Evolutionary conservation across 2,888 invertebrate genomes (phyloP).

Genomic region (Cryptophagus acutangulus): DNA sequence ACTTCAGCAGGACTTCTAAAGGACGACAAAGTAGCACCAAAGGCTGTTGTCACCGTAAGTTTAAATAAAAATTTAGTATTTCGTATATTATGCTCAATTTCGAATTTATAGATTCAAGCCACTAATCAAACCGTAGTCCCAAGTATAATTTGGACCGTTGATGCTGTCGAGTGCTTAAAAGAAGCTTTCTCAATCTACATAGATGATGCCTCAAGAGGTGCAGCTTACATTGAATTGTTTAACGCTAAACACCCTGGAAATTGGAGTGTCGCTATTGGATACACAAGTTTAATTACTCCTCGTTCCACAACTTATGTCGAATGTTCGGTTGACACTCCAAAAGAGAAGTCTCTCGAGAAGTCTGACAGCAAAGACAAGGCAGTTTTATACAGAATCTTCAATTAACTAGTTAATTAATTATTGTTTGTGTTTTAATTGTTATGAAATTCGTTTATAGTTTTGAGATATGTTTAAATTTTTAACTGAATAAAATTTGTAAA

Average conservation of each 20-base stretch:
- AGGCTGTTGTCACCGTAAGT: conserved; percentile 1
- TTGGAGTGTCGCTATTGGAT: conserved; percentile 17
- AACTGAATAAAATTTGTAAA: too few species aligned
- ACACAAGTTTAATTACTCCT: conserved; percentile 10
- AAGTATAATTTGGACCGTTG: conserved; percentile 12
- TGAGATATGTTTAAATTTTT: too few species aligned
- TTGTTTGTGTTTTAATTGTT: too few species aligned
- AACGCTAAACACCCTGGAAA: conserved; percentile 14
- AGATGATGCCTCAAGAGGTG: conserved; percentile 8
- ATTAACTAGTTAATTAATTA: too few species aligned
- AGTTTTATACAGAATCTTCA: too few species aligned
- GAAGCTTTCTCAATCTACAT: conserved; percentile 16
- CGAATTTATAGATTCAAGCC: conserved; percentile 17
- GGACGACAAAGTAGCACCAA: neutral
- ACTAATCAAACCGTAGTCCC: conserved; percentile 16
- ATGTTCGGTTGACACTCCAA: too few species aligned
- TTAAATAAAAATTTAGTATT: too few species aligned
- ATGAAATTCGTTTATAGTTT: too few species aligned
- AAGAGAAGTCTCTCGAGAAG: too few species aligned
- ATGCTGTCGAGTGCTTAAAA: conserved; percentile 18
- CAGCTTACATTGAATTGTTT: conserved; percentile 14
- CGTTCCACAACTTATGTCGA: conserved; percentile 14
- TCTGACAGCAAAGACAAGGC: too few species aligned
- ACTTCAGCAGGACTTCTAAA: neutral
- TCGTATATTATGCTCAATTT: too few species aligned